Percentiles rank a stretch among this genome's conserved stretches.
These are phyloP conservation scores for Alosa alosa DNA, from an alignment of 2,113 vertebrate genomes.

Conservation along the genomic window DNA sequence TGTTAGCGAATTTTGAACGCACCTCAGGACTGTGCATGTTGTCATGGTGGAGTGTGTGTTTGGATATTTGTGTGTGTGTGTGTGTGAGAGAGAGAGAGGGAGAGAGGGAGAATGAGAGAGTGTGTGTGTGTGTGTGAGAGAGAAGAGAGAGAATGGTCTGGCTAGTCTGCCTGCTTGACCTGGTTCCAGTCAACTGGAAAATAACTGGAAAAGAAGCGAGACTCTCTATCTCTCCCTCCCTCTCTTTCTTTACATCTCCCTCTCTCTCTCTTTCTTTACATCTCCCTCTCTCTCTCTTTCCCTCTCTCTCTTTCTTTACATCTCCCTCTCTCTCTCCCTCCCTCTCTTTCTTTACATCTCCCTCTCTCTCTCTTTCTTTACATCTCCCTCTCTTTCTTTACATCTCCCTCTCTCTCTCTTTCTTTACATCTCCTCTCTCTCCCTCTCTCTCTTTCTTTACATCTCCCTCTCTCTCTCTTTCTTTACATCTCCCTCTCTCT, in stretches of 20 bases:
- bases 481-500: not conserved
- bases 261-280: no score
- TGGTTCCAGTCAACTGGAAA: constrained; percentile 41
- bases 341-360: no score
- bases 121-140: not conserved
- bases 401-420: no score
- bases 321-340: no score
- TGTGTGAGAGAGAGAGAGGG: not conserved
- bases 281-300: no score
- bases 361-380: no score
- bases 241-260: not conserved
- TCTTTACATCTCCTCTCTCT: no score
- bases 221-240: not conserved
- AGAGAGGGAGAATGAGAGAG: not conserved
- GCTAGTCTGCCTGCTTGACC: constrained; percentile 34
- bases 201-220: not conserved
- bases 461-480: not conserved
- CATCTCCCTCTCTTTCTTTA: no score
- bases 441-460: no score
- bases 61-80: constrained; percentile 5
- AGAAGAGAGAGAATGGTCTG: not conserved
- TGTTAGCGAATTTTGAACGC: no score
- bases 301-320: no score
- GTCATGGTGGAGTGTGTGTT: not conserved
- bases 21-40: not conserved